A percentile compares a stretch with the other conserved stretches of the same genome.
Evolutionary conservation across 1,140 invertebrate genomes (phyloP).

Genomic region (Elysia chlorotica): DNA sequence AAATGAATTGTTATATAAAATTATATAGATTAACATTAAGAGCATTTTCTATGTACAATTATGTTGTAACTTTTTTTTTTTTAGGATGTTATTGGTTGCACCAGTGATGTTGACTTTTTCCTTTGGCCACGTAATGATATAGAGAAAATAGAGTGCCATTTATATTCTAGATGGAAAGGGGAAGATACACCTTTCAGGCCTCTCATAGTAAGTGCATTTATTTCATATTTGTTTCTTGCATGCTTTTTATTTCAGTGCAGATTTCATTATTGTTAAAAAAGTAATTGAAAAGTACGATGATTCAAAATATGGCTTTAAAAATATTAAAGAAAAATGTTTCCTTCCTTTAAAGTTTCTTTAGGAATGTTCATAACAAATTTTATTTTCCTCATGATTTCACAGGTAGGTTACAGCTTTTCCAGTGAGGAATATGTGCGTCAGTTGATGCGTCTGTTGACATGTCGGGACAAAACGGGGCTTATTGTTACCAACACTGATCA

Average conservation of each 20-base stretch:
- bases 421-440: conserved; percentile 55
- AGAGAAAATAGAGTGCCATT: conserved; percentile 54
- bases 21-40: no score
- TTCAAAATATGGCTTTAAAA: background rate
- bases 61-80: conserved; percentile 9
- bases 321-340: no score
- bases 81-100: conserved; percentile 57
- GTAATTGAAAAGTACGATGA: background rate
- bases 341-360: no score
- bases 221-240: no score
- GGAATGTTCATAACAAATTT: no score
- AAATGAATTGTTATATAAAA: no score
- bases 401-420: conserved; percentile 42
- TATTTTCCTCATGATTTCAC: no score
- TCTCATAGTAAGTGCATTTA: conserved; percentile 48
- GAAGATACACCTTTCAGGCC: conserved; percentile 48
- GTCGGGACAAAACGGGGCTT: conserved; percentile 47
- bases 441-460: conserved; percentile 43
- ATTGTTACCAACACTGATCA: conserved; percentile 57
- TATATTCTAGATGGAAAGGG: conserved; percentile 60
- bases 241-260: conserved; percentile 18
- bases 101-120: conserved; percentile 58
- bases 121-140: conserved; percentile 61
- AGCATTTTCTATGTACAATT: no score
- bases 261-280: conserved; percentile 27